Base-by-base conservation (phyloP, 1,140 invertebrate species). In the Scaptomyza graminum region DNA sequence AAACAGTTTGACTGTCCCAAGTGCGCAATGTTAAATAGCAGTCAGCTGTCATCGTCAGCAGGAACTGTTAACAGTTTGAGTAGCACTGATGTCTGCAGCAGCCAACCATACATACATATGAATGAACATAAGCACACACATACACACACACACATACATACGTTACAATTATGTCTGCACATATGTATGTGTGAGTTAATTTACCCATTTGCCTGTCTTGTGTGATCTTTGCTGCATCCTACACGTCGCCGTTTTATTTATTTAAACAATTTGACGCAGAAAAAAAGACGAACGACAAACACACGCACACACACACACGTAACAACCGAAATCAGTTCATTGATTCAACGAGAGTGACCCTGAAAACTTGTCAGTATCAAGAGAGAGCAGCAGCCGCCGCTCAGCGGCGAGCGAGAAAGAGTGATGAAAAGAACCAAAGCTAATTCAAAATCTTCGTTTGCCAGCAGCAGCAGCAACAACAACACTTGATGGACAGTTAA, bases 221-320 rank as follows among this genome's bases (percentile, higher is more conserved):
- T 71, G 61, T 71, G 77, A 66, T 66, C 46, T 74, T 46, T 60
- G 47, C 47, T 68, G 46, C 73, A 77, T 62, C 67, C 74, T 60
- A 66, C 55, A 73, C 64, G 65, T 59, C 63, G 65, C 62, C 63
- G 49, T 70, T 88, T 83, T 88, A 88, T 87, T 87, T 87, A 83
- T 79, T 88, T 83, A 83, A 87, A 87, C 79, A 83, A 88, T 88
- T 87, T 79, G 75, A 68, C 68, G 62, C 68, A 60, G 59, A 68
- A 74, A 78, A 62, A 87, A 76, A 82, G 49, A 47, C n/a, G 18
- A 2, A 55, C 39, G 34, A 62, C 47, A 57, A 44, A 52, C 51
- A 66, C 37, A 57, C 15, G 54, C 16, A 46, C 13, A 57, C 16
- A 56, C 37, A 39, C 15, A 54, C 13, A 59, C 31, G 31, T 28